phyloP scores from a whole-genome alignment of 2,113 vertebrate species.

The Otocyon megalotis region DNA sequence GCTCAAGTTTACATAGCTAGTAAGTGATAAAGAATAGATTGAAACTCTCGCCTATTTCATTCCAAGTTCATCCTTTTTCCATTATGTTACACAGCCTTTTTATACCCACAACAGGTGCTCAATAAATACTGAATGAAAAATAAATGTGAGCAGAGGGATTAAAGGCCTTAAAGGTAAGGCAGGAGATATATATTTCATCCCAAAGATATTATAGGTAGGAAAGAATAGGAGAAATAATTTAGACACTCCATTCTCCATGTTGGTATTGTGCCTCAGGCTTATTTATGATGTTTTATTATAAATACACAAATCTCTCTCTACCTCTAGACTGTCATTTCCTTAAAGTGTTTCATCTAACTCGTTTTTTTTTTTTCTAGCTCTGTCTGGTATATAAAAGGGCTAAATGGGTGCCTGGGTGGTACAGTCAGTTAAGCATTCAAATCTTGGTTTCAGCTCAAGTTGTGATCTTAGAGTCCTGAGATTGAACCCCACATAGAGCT shows the following conservation, averaged over 20 bases:
- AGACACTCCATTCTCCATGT: neutral
- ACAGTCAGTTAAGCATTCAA: neutral
- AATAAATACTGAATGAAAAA: neutral
- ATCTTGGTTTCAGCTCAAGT: neutral
- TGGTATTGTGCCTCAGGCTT: neutral
- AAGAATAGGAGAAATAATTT: neutral
- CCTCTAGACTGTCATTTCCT: neutral
- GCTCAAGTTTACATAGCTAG: neutral
- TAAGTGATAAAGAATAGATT: neutral
- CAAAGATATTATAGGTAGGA: neutral
- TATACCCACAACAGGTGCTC: neutral
- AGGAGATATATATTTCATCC: neutral
- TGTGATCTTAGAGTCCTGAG: neutral
- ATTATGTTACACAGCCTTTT: neutral
- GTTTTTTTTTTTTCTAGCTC: neutral
- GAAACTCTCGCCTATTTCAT: neutral
- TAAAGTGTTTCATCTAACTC: neutral
- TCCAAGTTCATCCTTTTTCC: neutral
- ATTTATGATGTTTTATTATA: conserved; percentile 9
- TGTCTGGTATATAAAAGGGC: neutral
- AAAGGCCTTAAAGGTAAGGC: neutral
- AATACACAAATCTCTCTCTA: neutral
- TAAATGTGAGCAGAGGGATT: conserved; percentile 1
- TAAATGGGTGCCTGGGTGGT: neutral
- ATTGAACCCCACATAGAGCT: neutral